Conservation (phyloP, 1,140 invertebrate genomes). For the Lutraria rhynchaena region DNA sequence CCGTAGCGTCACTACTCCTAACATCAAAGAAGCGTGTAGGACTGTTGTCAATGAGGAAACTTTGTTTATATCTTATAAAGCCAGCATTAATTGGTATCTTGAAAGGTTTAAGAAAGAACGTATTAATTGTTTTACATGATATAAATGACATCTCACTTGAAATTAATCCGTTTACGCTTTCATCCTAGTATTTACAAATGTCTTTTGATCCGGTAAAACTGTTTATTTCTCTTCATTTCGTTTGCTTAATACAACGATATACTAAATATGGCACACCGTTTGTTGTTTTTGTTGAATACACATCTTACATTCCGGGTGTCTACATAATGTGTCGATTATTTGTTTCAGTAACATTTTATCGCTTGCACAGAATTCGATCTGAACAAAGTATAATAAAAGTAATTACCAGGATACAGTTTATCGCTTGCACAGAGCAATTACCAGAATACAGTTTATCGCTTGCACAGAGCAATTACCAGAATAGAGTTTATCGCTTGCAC, state of each 20-base stretch:
- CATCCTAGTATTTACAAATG: slow-evolving; percentile 24
- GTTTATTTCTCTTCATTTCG: neutral
- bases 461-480: no score
- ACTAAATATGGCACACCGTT: neutral
- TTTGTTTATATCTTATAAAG: no score
- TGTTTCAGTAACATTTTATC: neutral
- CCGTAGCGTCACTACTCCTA: no score
- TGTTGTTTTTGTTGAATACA: neutral
- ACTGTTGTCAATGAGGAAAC: no score
- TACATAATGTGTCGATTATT: neutral
- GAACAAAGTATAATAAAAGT: no score
- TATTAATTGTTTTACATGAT: slow-evolving; percentile 36
- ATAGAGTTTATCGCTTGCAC: no score
- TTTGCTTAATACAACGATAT: neutral
- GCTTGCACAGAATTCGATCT: no score
- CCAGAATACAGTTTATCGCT: no score
- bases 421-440: no score
- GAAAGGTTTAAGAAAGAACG: slow-evolving; percentile 1
- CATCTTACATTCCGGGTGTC: neutral
- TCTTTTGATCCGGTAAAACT: neutral
- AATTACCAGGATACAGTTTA: no score
- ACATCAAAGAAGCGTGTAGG: no score
- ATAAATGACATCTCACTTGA: slow-evolving; percentile 25
- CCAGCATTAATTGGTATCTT: no score
- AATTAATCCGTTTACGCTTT: slow-evolving; percentile 11